Percentiles rank a stretch among this genome's conserved stretches.
Evolutionary conservation across 2,888 invertebrate genomes (phyloP).

Genomic region (Melanostoma mellinum): DNA sequence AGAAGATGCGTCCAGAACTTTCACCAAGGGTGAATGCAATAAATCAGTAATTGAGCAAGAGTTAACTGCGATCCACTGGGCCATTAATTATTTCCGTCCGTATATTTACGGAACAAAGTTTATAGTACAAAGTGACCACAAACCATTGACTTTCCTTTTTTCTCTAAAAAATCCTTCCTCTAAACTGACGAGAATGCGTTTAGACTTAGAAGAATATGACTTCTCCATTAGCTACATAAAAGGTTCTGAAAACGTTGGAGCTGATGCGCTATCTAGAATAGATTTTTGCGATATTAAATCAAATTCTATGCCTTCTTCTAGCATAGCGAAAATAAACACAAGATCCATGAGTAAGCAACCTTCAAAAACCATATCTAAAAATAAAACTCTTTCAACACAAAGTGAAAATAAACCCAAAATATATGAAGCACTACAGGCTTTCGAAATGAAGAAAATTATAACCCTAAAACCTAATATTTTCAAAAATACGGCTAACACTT

Average conservation of each 20-base stretch:
- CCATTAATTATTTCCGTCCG: slow-evolving; percentile 73
- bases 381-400: background rate
- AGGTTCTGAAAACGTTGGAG: slow-evolving; percentile 63
- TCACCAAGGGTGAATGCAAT: slow-evolving; percentile 73
- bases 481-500: slow-evolving; percentile 1
- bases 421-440: background rate
- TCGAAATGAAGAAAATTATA: background rate
- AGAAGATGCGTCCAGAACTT: slow-evolving; percentile 67
- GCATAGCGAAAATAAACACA: background rate
- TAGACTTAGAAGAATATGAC: slow-evolving; percentile 72
- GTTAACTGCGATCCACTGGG: slow-evolving; percentile 72
- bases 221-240: slow-evolving; percentile 71
- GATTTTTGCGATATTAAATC: slow-evolving; percentile 3
- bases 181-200: slow-evolving; percentile 74
- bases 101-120: slow-evolving; percentile 68
- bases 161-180: slow-evolving; percentile 73
- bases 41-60: slow-evolving; percentile 74
- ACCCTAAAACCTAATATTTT: background rate
- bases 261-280: slow-evolving; percentile 60
- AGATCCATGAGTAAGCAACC: slow-evolving; percentile 8
- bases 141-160: slow-evolving; percentile 74
- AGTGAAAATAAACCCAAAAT: background rate
- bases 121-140: slow-evolving; percentile 72
- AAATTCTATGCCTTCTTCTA: slow-evolving; percentile 4
- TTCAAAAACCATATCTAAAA: background rate